A percentile compares a stretch with the other conserved stretches of the same genome.
phyloP scores from a whole-genome alignment of 2,113 vertebrate species.

The Sander vitreus region DNA sequence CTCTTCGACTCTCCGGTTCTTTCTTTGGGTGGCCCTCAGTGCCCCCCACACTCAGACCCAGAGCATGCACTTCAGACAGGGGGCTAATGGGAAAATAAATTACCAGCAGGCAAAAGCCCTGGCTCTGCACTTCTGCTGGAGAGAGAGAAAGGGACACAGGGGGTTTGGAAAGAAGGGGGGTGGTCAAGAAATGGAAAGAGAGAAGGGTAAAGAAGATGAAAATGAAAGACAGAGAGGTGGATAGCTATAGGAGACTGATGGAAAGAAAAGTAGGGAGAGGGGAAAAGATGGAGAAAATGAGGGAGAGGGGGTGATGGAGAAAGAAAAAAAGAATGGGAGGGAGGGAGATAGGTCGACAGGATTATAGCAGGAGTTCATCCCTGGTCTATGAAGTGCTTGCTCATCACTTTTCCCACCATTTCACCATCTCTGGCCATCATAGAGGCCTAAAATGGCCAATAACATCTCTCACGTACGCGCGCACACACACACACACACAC shows the following conservation, averaged over 20 bases:
- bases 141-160: conserved; percentile 51
- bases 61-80: conserved; percentile 82
- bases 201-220: conserved; percentile 49
- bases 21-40: conserved; percentile 79
- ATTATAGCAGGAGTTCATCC: conserved; percentile 75
- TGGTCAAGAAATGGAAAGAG: conserved; percentile 66
- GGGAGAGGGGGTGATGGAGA: conserved; percentile 32
- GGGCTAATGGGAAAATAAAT: conserved; percentile 86
- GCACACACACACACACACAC: conserved; percentile 24
- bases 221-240: conserved; percentile 66
- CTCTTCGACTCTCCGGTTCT: conserved; percentile 72
- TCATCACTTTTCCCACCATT: conserved; percentile 78
- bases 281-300: conserved; percentile 47
- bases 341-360: conserved; percentile 66
- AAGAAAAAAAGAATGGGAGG: conserved; percentile 29
- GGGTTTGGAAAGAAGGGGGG: conserved; percentile 30
- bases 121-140: conserved; percentile 79
- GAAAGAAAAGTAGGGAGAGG: conserved; percentile 27
- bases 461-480: conserved; percentile 41
- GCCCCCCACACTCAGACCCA: conserved; percentile 76
- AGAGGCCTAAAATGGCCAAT: conserved; percentile 69
- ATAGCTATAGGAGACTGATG: conserved; percentile 38
- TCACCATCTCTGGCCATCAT: conserved; percentile 72
- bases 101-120: conserved; percentile 82
- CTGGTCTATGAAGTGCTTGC: conserved; percentile 73